Evolutionary conservation across 2,797 vertebrate genomes (phyloP), one percentile per base, ranked within the genome.

Genomic region (Sciaenops ocellatus): DNA sequence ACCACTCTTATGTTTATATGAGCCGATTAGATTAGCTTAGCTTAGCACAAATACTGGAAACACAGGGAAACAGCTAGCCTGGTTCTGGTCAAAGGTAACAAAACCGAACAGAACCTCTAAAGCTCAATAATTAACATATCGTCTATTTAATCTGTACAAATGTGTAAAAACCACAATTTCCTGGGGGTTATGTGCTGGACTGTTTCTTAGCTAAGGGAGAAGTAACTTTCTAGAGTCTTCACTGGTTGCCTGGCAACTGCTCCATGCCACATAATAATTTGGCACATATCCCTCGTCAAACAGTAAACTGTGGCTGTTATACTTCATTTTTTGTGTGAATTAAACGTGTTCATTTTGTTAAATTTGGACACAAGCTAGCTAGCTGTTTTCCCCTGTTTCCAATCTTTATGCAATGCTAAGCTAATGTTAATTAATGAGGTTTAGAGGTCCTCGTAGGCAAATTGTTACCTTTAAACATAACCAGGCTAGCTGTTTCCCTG

Each of bases 11-110:
- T 18, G 6, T 56, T 24, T 65, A 12, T n/a, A 20, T 0, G 2
- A 67, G 16, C 26, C 8, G 1, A 34, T 59, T 78, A 56, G 1
- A 34, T 59, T 78, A 56, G 70, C 13, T 15, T 57, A 63, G 46
- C 46, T 46, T 24, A 47, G 18, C 20, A 38, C 18, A 47, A 30
- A 42, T 8, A n/a, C 22, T 28, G 2, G 5, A 44, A 48, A 55
- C 34, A 34, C 8, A 34, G 7, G 8, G 34, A 34, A 55, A 55
- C 38, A 73, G 30, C 13, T 50, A 50, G 1, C 5, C 34, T 55
- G n/a, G n/a, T 12, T 44, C 18, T n/a, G 20, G 18, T 26, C 3
- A 50, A 54, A 52, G 30, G 15, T 30, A 52, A 30, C 11, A 46
- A 30, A 63, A 42, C 11, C 44, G 4, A 34, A 12, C 28, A 20